phyloP scores from a whole-genome alignment of 2,797 vertebrate genomes.

The Tangara arthus region DNA sequence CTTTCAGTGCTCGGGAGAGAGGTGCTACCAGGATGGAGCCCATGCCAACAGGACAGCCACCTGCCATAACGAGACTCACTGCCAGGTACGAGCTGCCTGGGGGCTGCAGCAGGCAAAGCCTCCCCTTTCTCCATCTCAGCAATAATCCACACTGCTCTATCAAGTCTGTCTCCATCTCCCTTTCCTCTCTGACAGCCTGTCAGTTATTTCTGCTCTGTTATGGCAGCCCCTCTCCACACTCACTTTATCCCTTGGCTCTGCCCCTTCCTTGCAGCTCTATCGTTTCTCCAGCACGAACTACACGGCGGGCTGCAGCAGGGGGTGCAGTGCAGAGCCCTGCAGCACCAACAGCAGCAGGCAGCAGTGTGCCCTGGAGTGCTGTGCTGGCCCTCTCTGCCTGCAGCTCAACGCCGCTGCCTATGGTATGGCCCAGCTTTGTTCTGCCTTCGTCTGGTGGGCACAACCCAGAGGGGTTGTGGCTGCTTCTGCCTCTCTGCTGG shows the following conservation, averaged over 20 bases:
- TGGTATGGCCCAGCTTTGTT: background rate
- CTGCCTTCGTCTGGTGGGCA: background rate
- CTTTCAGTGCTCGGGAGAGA: conserved; percentile 23
- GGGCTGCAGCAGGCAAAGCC: background rate
- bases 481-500: accelerated
- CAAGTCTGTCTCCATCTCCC: background rate
- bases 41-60: background rate
- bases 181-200: background rate
- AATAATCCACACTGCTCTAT: accelerated
- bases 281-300: conserved; percentile 59
- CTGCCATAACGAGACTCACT: background rate
- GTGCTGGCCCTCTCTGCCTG: conserved; percentile 73
- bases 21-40: conserved; percentile 11
- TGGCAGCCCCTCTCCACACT: background rate
- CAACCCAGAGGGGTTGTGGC: background rate
- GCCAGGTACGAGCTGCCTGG: background rate
- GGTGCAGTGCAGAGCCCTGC: conserved; percentile 37
- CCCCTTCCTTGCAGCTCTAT: conserved; percentile 65
- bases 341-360: conserved; percentile 11
- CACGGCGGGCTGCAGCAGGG: conserved; percentile 65
- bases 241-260: background rate
- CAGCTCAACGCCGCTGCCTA: conserved; percentile 60
- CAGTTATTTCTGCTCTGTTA: background rate
- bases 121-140: background rate
- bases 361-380: conserved; percentile 76